Conservation (phyloP, 2,113 vertebrate species). For the Apaloderma vittatum region DNA sequence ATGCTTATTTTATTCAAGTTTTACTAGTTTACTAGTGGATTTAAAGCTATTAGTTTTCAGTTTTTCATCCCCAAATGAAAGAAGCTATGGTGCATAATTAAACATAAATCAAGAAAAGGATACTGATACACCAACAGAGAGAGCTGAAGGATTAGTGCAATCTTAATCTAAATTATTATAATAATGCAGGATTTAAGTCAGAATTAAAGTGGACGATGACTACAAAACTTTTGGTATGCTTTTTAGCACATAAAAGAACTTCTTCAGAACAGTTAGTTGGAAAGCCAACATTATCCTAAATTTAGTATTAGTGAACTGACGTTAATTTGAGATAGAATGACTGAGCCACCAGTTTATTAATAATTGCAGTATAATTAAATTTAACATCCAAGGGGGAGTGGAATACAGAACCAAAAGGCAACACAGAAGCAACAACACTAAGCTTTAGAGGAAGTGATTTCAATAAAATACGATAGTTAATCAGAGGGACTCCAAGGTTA, state of each 20-base stretch:
- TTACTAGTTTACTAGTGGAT: not conserved
- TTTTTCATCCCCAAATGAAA: not conserved
- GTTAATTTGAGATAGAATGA: slow-evolving; percentile 2
- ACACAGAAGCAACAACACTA: not conserved
- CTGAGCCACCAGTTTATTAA: not conserved
- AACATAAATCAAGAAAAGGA: not conserved
- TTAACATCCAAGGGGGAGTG: slow-evolving; percentile 1
- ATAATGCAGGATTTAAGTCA: not conserved
- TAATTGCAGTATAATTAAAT: slow-evolving; percentile 33
- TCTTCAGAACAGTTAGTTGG: not conserved
- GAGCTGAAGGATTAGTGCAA: not conserved
- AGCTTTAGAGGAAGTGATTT: slow-evolving; percentile 6
- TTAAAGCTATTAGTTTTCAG: not conserved
- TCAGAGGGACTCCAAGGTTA: not conserved
- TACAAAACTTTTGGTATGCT: not conserved
- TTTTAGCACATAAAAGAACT: not conserved
- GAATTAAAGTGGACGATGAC: not conserved
- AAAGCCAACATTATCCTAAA: not conserved
- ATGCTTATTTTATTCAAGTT: not conserved
- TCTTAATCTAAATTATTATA: not conserved
- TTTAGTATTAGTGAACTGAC: not conserved
- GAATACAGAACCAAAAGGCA: not conserved
- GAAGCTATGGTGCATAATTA: not conserved
- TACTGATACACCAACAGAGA: not conserved
- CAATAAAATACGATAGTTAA: not conserved